These are phyloP conservation scores for Scopus umbretta DNA, from an alignment of 2,113 vertebrate genomes.

Conservation along the genomic window DNA sequence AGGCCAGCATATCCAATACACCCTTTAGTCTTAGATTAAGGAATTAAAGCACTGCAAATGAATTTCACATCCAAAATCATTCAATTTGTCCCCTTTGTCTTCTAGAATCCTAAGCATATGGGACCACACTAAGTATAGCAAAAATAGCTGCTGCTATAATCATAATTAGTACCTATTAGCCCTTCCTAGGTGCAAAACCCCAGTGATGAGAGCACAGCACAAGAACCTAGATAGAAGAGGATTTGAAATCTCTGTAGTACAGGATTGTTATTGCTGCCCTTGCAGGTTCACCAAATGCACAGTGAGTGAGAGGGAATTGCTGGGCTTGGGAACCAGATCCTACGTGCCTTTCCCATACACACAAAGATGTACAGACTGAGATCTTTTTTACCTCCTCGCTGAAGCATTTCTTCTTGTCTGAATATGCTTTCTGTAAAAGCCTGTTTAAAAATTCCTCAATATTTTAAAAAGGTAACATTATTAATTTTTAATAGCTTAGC, in stretches of 20 bases:
- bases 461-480: not conserved
- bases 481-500: not conserved
- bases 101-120: constrained; percentile 57
- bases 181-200: constrained; percentile 59
- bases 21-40: constrained; percentile 66
- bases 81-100: constrained; percentile 59
- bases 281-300: constrained; percentile 40
- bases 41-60: constrained; percentile 67
- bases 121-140: constrained; percentile 54
- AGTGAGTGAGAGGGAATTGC: constrained; percentile 32
- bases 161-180: constrained; percentile 60
- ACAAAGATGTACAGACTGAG: constrained; percentile 57
- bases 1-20: constrained; percentile 52
- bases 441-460: not conserved
- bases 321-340: constrained; percentile 41
- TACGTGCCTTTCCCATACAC: constrained; percentile 36
- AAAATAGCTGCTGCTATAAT: constrained; percentile 57
- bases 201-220: constrained; percentile 32
- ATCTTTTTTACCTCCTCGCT: constrained; percentile 47
- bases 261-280: constrained; percentile 46
- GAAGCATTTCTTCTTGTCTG: not conserved
- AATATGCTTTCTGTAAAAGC: not conserved
- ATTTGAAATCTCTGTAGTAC: constrained; percentile 34
- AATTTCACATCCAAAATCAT: constrained; percentile 68
- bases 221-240: constrained; percentile 40